Evolutionary conservation across 2,797 vertebrate genomes (phyloP).

Genomic region (Arctocebus calabarensis): DNA sequence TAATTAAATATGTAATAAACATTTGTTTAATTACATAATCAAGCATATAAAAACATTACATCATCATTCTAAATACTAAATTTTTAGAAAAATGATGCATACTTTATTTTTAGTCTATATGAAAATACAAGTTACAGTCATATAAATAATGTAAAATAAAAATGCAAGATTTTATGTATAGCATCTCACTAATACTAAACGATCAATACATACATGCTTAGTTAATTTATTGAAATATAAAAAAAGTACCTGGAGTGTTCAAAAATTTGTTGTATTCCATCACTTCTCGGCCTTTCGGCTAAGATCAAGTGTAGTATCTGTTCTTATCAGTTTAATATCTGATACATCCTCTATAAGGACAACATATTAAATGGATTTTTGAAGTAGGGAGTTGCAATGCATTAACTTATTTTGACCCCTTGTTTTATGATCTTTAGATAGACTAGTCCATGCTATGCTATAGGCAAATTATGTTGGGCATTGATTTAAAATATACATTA

Average conservation of each 20-base stretch:
- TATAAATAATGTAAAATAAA: neutral
- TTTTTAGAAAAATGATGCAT: neutral
- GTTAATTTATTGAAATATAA: neutral
- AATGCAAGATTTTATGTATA: neutral
- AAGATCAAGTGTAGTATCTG: no score
- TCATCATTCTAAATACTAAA: neutral
- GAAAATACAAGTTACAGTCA: neutral
- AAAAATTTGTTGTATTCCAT: neutral
- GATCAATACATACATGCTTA: neutral
- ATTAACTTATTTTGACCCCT: neutral
- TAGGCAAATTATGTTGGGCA: neutral
- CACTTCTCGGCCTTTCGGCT: no score
- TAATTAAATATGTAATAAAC: neutral
- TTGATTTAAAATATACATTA: neutral
- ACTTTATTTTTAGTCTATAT: neutral
- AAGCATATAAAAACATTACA: neutral
- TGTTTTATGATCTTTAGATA: conserved; percentile 16
- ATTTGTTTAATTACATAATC: neutral
- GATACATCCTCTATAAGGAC: no score
- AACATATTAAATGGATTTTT: no score
- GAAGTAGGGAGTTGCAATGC: neutral
- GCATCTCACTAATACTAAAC: neutral
- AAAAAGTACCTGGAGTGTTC: neutral
- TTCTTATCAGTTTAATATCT: no score
- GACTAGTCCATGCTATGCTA: neutral